Evolutionary conservation across 2,113 vertebrate genomes (phyloP).

Genomic region (Poecile atricapillus): DNA sequence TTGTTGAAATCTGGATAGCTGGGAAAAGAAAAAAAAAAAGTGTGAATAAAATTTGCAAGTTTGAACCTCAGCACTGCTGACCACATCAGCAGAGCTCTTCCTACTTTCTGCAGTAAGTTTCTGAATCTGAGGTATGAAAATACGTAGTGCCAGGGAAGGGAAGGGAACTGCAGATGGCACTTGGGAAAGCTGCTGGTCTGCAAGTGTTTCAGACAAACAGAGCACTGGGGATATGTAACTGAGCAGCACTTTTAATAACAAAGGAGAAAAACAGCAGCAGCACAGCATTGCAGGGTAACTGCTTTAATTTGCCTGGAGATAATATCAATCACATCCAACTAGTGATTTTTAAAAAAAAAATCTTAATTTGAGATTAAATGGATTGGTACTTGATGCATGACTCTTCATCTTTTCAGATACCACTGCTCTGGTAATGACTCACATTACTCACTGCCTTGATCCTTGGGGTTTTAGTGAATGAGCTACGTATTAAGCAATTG

Average conservation of each 20-base stretch:
- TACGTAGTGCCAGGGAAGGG: background rate
- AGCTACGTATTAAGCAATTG: constrained; percentile 37
- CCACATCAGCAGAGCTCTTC: background rate
- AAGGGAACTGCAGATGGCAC: background rate
- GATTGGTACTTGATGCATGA: background rate
- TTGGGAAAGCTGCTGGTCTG: background rate
- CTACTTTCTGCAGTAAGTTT: background rate
- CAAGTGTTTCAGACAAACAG: background rate
- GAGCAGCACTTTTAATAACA: background rate
- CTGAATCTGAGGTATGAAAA: background rate
- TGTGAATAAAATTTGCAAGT: background rate
- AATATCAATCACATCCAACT: background rate
- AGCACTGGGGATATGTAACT: background rate
- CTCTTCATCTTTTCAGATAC: background rate
- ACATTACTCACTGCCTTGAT: background rate
- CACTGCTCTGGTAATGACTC: constrained; percentile 19
- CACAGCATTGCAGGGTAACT: background rate
- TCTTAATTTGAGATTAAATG: constrained; percentile 7
- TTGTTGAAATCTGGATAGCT: background rate
- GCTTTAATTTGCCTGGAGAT: background rate
- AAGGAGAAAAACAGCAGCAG: background rate
- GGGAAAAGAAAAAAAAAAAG: background rate
- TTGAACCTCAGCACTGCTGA: background rate
- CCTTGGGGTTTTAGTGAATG: constrained; percentile 36
- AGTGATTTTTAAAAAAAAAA: background rate